Evolutionary conservation across 2,113 vertebrate species (phyloP).

Genomic region (Sander lucioperca): DNA sequence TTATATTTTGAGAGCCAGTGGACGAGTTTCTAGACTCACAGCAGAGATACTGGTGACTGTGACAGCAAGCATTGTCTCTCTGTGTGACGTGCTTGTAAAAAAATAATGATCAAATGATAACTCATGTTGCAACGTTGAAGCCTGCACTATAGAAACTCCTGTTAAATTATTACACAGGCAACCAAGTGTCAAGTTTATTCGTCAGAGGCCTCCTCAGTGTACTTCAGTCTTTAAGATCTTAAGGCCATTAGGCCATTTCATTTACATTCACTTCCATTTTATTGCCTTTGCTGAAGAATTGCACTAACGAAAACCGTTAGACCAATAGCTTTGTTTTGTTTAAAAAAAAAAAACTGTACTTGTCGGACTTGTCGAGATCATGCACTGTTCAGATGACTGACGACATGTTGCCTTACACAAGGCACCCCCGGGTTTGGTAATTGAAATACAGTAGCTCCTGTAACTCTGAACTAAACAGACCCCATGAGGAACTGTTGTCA

Average conservation of each 20-base stretch:
- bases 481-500: constrained; percentile 57
- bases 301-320: neutral
- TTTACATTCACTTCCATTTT: constrained; percentile 11
- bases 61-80: neutral
- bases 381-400: constrained; percentile 40
- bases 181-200: constrained; percentile 21
- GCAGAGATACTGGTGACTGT: neutral
- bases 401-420: constrained; percentile 50
- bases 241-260: neutral
- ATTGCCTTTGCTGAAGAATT: neutral
- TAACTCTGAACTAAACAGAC: constrained; percentile 31
- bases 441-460: constrained; percentile 32
- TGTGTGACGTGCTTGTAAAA: neutral
- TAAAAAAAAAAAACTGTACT: neutral
- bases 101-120: neutral
- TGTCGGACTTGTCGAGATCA: constrained; percentile 19
- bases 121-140: constrained; percentile 20
- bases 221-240: constrained; percentile 7
- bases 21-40: neutral
- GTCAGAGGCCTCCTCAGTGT: constrained; percentile 6
- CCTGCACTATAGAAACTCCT: constrained; percentile 32
- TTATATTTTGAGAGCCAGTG: neutral
- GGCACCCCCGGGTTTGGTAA: constrained; percentile 50
- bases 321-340: neutral
- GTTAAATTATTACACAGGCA: constrained; percentile 49